Conservation (phyloP, 2,113 vertebrate genomes). For the Aspidoscelis tigris region DNA sequence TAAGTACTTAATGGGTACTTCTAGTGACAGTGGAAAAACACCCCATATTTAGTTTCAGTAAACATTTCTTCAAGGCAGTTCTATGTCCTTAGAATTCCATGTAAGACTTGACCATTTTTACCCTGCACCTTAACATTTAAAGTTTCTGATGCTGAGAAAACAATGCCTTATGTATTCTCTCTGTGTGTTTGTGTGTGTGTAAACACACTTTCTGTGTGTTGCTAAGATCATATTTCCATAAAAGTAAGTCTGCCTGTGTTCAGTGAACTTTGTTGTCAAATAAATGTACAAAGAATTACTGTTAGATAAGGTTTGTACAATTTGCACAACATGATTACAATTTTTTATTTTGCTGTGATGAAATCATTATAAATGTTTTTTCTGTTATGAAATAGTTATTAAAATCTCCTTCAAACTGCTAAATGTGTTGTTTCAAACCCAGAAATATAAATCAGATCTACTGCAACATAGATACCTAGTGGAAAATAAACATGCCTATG, state of each 20-base stretch:
- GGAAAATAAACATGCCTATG: neutral
- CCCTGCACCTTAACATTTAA: constrained; percentile 6
- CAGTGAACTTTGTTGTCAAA: neutral
- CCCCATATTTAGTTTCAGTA: neutral
- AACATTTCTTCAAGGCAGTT: neutral
- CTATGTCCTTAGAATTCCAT: neutral
- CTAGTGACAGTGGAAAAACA: too few species aligned
- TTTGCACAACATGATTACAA: neutral
- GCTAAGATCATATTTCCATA: neutral
- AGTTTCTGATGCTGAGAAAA: constrained; percentile 11
- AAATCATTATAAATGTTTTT: constrained; percentile 14
- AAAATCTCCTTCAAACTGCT: constrained; percentile 35
- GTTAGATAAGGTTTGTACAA: constrained; percentile 25
- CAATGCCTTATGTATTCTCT: constrained; percentile 42
- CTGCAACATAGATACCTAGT: neutral
- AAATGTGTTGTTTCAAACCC: constrained; percentile 27
- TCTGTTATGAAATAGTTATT: constrained; percentile 42
- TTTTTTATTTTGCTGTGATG: constrained; percentile 37
- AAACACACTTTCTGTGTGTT: neutral
- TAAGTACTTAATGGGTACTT: too few species aligned
- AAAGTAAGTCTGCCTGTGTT: neutral
- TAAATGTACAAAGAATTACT: neutral
- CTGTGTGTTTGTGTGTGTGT: constrained; percentile 8
- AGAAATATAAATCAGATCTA: neutral
- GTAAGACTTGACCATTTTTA: constrained; percentile 17